Evolutionary conservation across 2,888 invertebrate species (phyloP).

Genomic region (Scaptomyza parva): DNA sequence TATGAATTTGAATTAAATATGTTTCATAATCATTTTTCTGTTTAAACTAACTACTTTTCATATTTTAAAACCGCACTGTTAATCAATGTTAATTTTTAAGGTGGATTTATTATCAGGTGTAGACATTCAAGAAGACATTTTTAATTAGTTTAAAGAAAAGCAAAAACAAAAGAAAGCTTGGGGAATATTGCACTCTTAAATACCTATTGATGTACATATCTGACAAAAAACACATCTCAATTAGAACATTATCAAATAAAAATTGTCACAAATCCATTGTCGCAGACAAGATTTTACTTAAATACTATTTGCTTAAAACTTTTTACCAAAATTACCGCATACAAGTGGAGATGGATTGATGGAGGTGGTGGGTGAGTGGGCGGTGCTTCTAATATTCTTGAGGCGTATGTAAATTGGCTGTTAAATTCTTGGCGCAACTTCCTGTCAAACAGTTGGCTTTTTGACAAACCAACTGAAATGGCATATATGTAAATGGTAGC

Average conservation of each 20-base stretch:
- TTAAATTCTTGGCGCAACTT: conserved; percentile 64
- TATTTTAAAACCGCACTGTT: too few relatives aligned
- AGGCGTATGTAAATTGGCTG: conserved; percentile 63
- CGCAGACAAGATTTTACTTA: neutral
- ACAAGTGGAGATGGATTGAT: neutral
- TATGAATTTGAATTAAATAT: too few relatives aligned
- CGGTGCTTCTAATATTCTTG: conserved; percentile 17
- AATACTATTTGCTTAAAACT: conserved; percentile 2
- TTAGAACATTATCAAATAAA: neutral
- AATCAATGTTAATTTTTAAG: too few relatives aligned
- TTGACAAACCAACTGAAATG: conserved; percentile 59
- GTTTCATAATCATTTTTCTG: too few relatives aligned
- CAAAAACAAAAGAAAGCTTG: neutral
- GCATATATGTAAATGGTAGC: conserved; percentile 29
- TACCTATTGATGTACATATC: too few relatives aligned
- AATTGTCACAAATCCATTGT: neutral
- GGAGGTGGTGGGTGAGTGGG: too few relatives aligned
- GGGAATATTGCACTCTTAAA: neutral
- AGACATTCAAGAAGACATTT: conserved; percentile 43
- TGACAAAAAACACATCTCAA: neutral
- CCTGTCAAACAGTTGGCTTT: conserved; percentile 78
- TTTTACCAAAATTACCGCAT: conserved; percentile 38
- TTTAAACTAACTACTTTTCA: too few relatives aligned
- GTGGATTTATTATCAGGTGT: too few relatives aligned
- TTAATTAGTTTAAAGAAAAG: conserved; percentile 38